Evolutionary conservation across 53 echinoderm and acorn worm species (phyloP), one percentile per base, ranked within the genome.

Genomic region (Paracentrotus lividus): DNA sequence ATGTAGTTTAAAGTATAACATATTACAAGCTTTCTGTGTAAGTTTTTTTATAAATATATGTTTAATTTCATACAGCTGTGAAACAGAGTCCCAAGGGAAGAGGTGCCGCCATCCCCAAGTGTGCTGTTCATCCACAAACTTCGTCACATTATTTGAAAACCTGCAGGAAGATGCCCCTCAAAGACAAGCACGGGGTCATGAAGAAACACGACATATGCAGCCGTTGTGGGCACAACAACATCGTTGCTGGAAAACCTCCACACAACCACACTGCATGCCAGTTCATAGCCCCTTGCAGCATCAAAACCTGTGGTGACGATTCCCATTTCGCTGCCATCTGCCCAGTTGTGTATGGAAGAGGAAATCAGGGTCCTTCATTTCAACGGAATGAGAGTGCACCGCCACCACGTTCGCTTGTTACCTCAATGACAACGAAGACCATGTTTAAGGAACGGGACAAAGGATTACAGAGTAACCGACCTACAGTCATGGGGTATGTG

Each of bases 271-370:
- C 44, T 0, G 42, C 93, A 1, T 95, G 95, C 85, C 95, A 95
- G 65, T 95, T 95, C 32, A 51, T 76, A 1, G 23, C 57, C 0
- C 95, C 95, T 21, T 93, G n/a, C n/a, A n/a, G n/a, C n/a, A n/a
- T n/a, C n/a, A n/a, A n/a, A n/a, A n/a, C n/a, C n/a, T n/a, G n/a
- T n/a, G n/a, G 91, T 29, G 86, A 84, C 53, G 95, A 97, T 84
- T 76, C 76, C 36, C 96, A 97, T 60, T 96, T 97, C 61, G 45
- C 95, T 26, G 77, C 97, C 21, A 93, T 97, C 90, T 97, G 97
- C 92, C 95, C 95, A 40, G 93, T 93, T 18, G 92, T 96, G 51
- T 96, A 96, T 95, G 97, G 95, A 33, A 40, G 84, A 66, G 26
- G 26, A 67, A 87, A 60, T 49, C 90, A 59, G 34, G 90, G 75